Evolutionary conservation across 2,113 vertebrate genomes (phyloP).

Genomic region (Cebus imitator): DNA sequence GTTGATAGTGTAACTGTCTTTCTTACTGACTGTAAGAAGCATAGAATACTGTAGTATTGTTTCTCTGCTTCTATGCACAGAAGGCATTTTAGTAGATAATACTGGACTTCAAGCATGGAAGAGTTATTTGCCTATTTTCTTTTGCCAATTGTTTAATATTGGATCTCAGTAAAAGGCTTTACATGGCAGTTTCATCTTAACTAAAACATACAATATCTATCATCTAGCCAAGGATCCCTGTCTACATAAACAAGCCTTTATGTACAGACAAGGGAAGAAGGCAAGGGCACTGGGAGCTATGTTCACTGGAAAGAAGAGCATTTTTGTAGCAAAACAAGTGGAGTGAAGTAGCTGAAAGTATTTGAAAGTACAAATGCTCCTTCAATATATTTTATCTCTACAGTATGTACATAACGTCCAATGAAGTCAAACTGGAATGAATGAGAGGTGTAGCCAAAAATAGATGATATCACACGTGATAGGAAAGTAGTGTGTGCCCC

Average conservation of each 20-base stretch:
- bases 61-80: background rate
- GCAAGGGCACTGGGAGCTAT: background rate
- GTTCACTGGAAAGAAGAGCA: background rate
- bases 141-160: background rate
- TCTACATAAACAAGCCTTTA: background rate
- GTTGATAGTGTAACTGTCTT: background rate
- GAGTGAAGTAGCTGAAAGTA: background rate
- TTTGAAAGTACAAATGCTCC: background rate
- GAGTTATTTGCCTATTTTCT: background rate
- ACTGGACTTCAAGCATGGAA: background rate
- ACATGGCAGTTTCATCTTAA: background rate
- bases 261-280: too few relatives aligned
- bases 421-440: background rate
- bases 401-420: background rate
- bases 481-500: background rate
- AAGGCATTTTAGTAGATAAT: background rate
- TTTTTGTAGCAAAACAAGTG: background rate
- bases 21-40: background rate
- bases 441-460: background rate
- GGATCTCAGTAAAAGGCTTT: background rate
- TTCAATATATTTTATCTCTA: background rate
- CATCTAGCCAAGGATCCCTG: background rate
- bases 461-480: accelerated
- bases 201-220: background rate
- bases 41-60: accelerated